phyloP scores from a whole-genome alignment of 2,888 invertebrate genomes.

The Cistogaster globosa region DNA sequence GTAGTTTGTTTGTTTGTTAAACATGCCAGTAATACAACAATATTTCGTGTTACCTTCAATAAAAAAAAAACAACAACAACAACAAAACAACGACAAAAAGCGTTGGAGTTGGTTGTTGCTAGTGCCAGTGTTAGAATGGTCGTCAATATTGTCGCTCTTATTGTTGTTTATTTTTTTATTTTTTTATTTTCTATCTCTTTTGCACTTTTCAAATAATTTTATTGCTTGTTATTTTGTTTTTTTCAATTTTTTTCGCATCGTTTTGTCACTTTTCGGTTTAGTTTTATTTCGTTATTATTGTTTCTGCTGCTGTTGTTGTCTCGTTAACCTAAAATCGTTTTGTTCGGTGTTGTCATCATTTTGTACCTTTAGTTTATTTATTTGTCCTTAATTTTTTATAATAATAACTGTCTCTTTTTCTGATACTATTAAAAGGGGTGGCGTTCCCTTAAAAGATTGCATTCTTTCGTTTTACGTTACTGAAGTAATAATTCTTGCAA shows the following conservation, averaged over 20 bases:
- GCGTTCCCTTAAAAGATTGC: not conserved
- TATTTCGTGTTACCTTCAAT: constrained; percentile 21
- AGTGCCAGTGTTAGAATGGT: constrained; percentile 53
- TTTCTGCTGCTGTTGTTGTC: constrained; percentile 41
- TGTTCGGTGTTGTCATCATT: constrained; percentile 65
- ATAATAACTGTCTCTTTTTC: too few relatives aligned
- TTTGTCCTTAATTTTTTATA: constrained; percentile 27
- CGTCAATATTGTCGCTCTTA: constrained; percentile 57
- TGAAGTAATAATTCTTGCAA: too few relatives aligned
- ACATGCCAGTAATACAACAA: constrained; percentile 48
- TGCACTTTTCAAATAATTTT: constrained; percentile 21
- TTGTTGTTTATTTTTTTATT: constrained; percentile 48
- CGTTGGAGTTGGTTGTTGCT: constrained; percentile 49
- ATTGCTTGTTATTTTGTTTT: constrained; percentile 19
- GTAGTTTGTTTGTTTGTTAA: constrained; percentile 36
- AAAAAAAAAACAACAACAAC: not conserved
- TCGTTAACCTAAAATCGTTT: constrained; percentile 66
- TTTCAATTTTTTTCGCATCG: constrained; percentile 29
- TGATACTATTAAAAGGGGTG: not conserved
- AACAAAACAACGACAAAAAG: constrained; percentile 28
- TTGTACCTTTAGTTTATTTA: constrained; percentile 34
- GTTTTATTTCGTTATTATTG: constrained; percentile 6
- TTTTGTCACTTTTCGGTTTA: constrained; percentile 59
- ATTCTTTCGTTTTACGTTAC: not conserved
- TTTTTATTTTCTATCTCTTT: constrained; percentile 27